Evolutionary conservation across 1,140 invertebrate genomes (phyloP).

Genomic region (Danaus plexippus): DNA sequence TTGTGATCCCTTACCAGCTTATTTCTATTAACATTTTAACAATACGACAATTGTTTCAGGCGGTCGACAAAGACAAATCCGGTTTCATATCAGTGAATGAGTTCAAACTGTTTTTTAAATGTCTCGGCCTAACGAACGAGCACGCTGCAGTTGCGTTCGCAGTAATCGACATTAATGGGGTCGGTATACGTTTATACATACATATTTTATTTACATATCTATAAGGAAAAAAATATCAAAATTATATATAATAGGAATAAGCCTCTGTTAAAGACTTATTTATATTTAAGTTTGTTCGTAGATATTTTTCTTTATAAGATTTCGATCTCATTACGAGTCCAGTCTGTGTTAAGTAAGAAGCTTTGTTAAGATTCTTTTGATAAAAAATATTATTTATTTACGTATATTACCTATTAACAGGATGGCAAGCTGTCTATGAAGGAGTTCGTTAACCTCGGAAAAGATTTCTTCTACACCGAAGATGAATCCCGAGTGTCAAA

Average conservation of each 20-base stretch:
- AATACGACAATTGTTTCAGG: constrained; percentile 63
- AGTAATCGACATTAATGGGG: constrained; percentile 81
- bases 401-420: constrained; percentile 36
- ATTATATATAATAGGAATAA: too few species aligned
- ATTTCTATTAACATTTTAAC: too few species aligned
- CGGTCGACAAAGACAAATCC: constrained; percentile 84
- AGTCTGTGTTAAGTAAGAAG: too few species aligned
- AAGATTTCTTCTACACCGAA: constrained; percentile 84
- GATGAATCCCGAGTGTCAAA: constrained; percentile 83
- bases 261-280: too few species aligned
- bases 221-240: too few species aligned
- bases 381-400: constrained; percentile 2
- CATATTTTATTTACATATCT: constrained; percentile 2
- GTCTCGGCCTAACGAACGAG: constrained; percentile 80
- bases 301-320: too few species aligned
- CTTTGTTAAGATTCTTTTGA: too few species aligned
- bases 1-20: too few species aligned
- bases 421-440: constrained; percentile 82
- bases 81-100: constrained; percentile 85
- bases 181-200: constrained; percentile 25
- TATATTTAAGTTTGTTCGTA: too few species aligned
- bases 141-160: constrained; percentile 83
- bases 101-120: constrained; percentile 86
- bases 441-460: constrained; percentile 84
- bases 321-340: too few species aligned